Conservation (phyloP, 2,113 vertebrate genomes). For the Sinocyclocheilus grahami region DNA sequence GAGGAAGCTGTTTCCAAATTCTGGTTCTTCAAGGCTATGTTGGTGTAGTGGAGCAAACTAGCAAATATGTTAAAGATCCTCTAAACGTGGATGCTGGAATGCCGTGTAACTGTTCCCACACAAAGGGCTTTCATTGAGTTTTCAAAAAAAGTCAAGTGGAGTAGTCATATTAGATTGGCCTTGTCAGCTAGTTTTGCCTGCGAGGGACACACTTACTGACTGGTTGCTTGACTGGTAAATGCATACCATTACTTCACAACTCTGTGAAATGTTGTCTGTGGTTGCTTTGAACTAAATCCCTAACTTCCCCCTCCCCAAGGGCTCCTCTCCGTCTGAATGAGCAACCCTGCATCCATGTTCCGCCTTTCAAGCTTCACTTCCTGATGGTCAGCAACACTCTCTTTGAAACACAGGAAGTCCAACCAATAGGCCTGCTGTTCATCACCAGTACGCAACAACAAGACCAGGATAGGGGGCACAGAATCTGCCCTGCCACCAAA, state of each 20-base stretch:
- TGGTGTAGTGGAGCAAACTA: too few species aligned
- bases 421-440: conserved; percentile 44
- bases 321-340: conserved; percentile 19
- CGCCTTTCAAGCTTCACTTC: conserved; percentile 45
- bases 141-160: not conserved
- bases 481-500: conserved; percentile 48
- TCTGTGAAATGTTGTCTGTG: not conserved
- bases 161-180: conserved; percentile 7
- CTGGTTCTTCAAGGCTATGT: too few species aligned
- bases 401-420: conserved; percentile 52
- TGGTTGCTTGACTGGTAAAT: conserved; percentile 9
- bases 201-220: not conserved
- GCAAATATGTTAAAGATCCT: not conserved
- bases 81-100: not conserved
- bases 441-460: conserved; percentile 42
- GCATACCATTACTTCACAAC: conserved; percentile 4
- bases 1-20: not conserved
- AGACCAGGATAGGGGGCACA: conserved; percentile 38
- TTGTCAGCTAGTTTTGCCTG: conserved; percentile 8
- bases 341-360: conserved; percentile 13
- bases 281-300: conserved; percentile 33
- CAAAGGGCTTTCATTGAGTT: not conserved
- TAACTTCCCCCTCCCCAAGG: conserved; percentile 25
- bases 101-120: not conserved
- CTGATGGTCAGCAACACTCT: conserved; percentile 42